Percentiles rank a stretch among this genome's conserved stretches.
Conservation (phyloP, 2,113 vertebrate species). For the Podarcis cretensis region DNA sequence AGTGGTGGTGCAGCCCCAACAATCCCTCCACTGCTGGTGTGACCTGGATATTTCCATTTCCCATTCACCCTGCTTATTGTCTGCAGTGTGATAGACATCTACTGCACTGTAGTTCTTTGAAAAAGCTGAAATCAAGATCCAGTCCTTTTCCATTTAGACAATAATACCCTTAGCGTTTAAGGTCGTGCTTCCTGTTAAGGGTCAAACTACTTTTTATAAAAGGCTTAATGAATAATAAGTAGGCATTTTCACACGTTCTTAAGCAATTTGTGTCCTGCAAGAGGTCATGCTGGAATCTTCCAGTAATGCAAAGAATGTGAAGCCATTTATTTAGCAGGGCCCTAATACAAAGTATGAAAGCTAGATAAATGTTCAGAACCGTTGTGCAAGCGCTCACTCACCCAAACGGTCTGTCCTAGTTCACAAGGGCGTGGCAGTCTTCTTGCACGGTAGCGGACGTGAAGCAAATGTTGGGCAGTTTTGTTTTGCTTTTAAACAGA, state of each 20-base stretch:
- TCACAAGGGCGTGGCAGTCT: no score
- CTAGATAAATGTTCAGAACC: neutral
- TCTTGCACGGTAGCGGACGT: no score
- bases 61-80: neutral
- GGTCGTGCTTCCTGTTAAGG: neutral
- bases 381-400: no score
- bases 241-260: neutral
- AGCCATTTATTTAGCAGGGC: no score
- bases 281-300: neutral
- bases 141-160: neutral
- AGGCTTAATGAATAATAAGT: neutral
- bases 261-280: neutral
- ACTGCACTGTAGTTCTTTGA: neutral
- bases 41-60: neutral
- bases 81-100: neutral
- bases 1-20: no score
- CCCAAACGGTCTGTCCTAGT: no score
- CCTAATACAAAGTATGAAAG: neutral
- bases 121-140: neutral
- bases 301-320: neutral
- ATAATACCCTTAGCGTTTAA: neutral
- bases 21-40: neutral
- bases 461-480: no score
- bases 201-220: neutral
- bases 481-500: no score